Evolutionary conservation across 2,113 vertebrate genomes (phyloP), one percentile per base, ranked within the genome.

Genomic region (Xiphophorus couchianus): DNA sequence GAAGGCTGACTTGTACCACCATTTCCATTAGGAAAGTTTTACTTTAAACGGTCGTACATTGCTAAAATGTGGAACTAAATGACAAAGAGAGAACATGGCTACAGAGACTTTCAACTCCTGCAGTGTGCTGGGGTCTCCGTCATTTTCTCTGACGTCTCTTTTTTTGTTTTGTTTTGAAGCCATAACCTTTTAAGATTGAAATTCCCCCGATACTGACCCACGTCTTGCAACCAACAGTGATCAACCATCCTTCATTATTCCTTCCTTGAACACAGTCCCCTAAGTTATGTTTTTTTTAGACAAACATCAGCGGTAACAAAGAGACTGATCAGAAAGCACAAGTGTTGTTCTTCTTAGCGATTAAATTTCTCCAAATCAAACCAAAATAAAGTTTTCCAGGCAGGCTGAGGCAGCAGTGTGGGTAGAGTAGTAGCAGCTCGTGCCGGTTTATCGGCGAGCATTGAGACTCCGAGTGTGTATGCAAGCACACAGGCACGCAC

Each of bases 241-340:
- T 25, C 25, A 54, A 54, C 51, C 51, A n/a, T 85, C 90, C 79
- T 77, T 66, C 78, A 73, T 67, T 83, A 42, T 73, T 77, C 78
- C 67, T 37, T 66, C 82, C 68, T 68, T 44, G 12, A 44, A 84
- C 84, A 74, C 81, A 90, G 86, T 90, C 90, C 86, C 86, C 86
- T 76, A 74, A 77, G 86, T 90, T 90, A 87, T 82, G 77, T 80
- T 88, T 87, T 54, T 85, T 90, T 81, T 74, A 82, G 66, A 35
- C 66, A 51, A 71, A 73, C 61, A 62, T 74, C 14, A 28, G 66
- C 74, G 67, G 71, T 68, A 84, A 75, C 62, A 66, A 28, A 87
- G 15, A 65, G 88, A 84, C 82, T 29, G 11, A 31, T 58, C 61
- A 39, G 42, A 54, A 80, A 77, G 51, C 15, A 25, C 1, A 6